phyloP scores from a whole-genome alignment of 2,113 vertebrate species.

The Phrynosoma blainvillii region DNA sequence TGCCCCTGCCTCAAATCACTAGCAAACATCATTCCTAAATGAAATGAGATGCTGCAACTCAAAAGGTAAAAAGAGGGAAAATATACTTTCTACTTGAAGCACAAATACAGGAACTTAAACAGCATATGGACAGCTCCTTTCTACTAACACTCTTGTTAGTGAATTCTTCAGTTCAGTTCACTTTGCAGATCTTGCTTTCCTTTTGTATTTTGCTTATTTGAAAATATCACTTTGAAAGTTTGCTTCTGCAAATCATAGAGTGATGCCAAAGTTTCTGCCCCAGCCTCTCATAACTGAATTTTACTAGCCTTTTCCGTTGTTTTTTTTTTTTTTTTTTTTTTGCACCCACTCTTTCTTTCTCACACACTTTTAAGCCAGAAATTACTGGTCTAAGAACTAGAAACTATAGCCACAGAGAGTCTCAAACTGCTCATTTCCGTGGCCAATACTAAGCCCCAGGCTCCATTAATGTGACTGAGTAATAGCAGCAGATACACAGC shows the following conservation, averaged over 20 bases:
- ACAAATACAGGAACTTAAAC: too few relatives aligned
- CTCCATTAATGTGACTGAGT: neutral
- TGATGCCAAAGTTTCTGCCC: neutral
- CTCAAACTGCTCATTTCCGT: neutral
- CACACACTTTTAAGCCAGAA: neutral
- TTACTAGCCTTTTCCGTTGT: neutral
- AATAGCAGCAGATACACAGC: neutral
- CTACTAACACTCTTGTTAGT: neutral
- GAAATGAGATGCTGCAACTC: neutral
- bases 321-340: too few relatives aligned
- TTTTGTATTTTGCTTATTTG: neutral
- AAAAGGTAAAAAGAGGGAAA: neutral
- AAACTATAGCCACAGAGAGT: neutral
- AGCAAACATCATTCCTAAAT: neutral
- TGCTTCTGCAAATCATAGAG: neutral
- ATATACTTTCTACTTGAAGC: neutral
- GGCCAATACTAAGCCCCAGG: neutral
- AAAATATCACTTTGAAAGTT: neutral
- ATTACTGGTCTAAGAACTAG: neutral
- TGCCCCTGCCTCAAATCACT: neutral
- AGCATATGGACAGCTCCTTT: neutral
- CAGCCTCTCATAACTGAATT: neutral
- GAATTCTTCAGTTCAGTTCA: neutral
- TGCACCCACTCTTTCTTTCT: neutral
- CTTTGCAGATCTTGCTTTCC: neutral